Base-by-base conservation (phyloP, 2,888 invertebrate species). In the Sinohyriopsis cumingii region DNA sequence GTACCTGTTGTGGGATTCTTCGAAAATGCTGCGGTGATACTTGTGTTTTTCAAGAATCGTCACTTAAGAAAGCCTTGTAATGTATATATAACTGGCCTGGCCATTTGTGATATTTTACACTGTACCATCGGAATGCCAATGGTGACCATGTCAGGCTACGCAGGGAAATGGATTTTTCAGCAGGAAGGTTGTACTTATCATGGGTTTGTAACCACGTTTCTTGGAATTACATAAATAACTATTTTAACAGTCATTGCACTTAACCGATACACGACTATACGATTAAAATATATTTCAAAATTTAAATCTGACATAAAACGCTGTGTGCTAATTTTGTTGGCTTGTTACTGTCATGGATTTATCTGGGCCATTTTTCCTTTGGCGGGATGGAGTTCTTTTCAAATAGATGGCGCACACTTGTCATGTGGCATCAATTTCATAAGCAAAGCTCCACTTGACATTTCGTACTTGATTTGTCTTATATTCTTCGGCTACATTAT, bases 141-240 rank as follows among this genome's bases (percentile, higher is more conserved):
- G 5, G 63, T 63, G 7, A 55, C 55, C 6, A n/a, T 20, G 25
- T 63, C 63, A 7, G 55, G 63, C 22, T 5, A 55, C 15, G 54
- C 63, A 54, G 9, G 24, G 5, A 22, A 22, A 22, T 63, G 63
- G 63, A 5, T 63, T 55, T 63, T 63, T 55, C 55, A 55, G 4
- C 55, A n/a, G 6, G 1, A 18, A 5, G 12, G 24, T 5, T 63
- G 63, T 24, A 22, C 55, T 20, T 63, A 63, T 22, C 53, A 63
- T 20, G 55, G 55, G 15, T 63, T 63, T 55, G 24, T 63, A 6
- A 63, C 63, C 7, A 63, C 63, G 24, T 63, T 63, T 63, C 54
- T 63, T n/a, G 63, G 63, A 55, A 53, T 63, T 15, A 63, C 63
- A 54, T n/a, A n/a, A n/a, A n/a, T n/a, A n/a, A n/a, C n/a, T n/a